phyloP scores from a whole-genome alignment of 2,888 invertebrate genomes.

The Molorchus minor region DNA sequence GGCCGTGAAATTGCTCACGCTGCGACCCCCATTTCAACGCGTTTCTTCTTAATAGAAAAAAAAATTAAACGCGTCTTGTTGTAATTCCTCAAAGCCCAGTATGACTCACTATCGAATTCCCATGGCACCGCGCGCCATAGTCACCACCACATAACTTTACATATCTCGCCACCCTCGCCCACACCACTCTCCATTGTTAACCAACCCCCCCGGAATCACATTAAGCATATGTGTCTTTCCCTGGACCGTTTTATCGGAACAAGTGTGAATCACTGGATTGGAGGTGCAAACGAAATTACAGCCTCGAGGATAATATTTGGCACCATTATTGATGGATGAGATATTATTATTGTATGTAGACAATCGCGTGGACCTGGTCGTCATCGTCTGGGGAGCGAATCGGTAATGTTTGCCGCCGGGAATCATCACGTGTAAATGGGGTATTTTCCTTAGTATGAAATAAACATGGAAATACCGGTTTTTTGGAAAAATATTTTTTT shows the following conservation, averaged over 20 bases:
- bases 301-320: conserved; percentile 36
- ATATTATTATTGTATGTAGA: conserved; percentile 39
- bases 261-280: conserved; percentile 37
- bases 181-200: conserved; percentile 36
- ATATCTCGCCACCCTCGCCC: conserved; percentile 33
- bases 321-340: conserved; percentile 42
- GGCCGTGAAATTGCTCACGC: not conserved
- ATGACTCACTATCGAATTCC: conserved; percentile 35
- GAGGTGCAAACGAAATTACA: conserved; percentile 42
- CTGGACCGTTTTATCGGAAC: conserved; percentile 32
- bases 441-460: too few species aligned
- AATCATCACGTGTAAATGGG: conserved; percentile 20
- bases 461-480: too few species aligned
- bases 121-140: conserved; percentile 33
- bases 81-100: conserved; percentile 18
- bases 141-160: conserved; percentile 53
- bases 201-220: conserved; percentile 49
- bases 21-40: not conserved
- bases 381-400: conserved; percentile 11
- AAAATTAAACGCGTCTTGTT: not conserved
- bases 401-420: conserved; percentile 7
- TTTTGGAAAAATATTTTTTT: too few species aligned
- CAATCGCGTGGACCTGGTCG: conserved; percentile 28
- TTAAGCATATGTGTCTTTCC: conserved; percentile 59
- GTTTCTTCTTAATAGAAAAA: conserved; percentile 8